Conservation (phyloP, 2,888 invertebrate species). For the Drosophila paranaensis region DNA sequence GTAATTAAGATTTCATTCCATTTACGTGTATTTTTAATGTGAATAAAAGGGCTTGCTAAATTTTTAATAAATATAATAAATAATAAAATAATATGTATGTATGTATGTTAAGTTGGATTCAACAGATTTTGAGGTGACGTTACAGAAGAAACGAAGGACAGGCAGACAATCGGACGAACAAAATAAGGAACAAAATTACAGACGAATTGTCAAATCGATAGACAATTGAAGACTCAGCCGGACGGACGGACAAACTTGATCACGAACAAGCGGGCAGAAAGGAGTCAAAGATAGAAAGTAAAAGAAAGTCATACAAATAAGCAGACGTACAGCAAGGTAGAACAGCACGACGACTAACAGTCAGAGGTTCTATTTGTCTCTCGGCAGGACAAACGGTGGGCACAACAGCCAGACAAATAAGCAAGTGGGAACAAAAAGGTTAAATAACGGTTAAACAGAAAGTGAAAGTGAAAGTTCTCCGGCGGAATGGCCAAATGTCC, state of each 20-base stretch:
- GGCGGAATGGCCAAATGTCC: too few species aligned
- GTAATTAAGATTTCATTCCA: too few species aligned
- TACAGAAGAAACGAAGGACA: too few species aligned
- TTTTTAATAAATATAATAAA: neutral
- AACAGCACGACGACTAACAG: neutral
- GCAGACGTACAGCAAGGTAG: neutral
- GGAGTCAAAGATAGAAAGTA: neutral
- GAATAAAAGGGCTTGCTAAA: neutral
- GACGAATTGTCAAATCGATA: too few species aligned
- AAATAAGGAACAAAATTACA: too few species aligned
- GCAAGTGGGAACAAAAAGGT: neutral
- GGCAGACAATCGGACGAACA: too few species aligned
- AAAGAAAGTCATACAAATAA: neutral
- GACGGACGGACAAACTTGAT: neutral
- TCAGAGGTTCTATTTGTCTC: neutral
- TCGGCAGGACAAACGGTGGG: neutral
- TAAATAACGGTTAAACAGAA: neutral
- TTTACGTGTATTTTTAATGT: neutral
- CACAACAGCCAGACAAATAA: neutral
- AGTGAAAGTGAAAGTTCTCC: too few species aligned
- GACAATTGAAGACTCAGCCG: too few species aligned
- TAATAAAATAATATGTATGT: too few species aligned
- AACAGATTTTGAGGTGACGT: too few species aligned
- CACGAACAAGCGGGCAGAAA: too few species aligned
- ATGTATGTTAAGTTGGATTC: too few species aligned